Evolutionary conservation across 1,140 invertebrate genomes (phyloP).

Genomic region (Drosophila cardini): DNA sequence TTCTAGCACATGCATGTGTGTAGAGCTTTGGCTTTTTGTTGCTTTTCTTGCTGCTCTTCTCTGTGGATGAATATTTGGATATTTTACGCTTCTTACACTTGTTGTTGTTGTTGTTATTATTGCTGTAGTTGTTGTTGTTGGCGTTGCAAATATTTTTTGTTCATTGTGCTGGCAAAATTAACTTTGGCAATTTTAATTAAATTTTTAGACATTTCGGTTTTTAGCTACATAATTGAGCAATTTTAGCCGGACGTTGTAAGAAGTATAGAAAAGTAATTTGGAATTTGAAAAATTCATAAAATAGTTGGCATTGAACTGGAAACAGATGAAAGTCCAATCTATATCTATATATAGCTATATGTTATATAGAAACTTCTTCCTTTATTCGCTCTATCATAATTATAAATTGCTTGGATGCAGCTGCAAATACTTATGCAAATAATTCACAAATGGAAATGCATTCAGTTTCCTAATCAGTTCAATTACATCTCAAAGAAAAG

Average conservation of each 20-base stretch:
- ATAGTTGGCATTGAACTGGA: conserved; percentile 15
- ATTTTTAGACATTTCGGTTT: conserved; percentile 66
- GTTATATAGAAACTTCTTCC: background rate
- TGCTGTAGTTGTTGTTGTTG: conserved; percentile 41
- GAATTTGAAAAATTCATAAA: conserved; percentile 34
- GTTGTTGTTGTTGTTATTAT: conserved; percentile 37
- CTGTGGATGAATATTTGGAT: conserved; percentile 57
- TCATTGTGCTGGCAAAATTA: conserved; percentile 58
- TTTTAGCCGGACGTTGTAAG: conserved; percentile 39
- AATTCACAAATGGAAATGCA: conserved; percentile 32
- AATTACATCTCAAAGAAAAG: conserved; percentile 42
- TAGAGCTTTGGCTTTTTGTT: conserved; percentile 48
- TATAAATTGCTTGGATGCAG: conserved; percentile 1
- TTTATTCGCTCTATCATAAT: background rate
- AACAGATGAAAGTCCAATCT: background rate
- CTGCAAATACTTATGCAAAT: conserved; percentile 6
- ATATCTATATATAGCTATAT: conserved; percentile 5
- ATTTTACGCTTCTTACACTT: conserved; percentile 59
- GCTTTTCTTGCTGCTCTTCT: conserved; percentile 27
- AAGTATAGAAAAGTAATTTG: conserved; percentile 17
- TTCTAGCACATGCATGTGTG: background rate
- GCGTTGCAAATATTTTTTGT: conserved; percentile 37
- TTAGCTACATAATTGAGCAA: conserved; percentile 59
- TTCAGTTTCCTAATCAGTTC: conserved; percentile 40
- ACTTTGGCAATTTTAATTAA: conserved; percentile 80